Evolutionary conservation across 2,888 invertebrate species (phyloP).

Genomic region (Sminthurinus aureus): DNA sequence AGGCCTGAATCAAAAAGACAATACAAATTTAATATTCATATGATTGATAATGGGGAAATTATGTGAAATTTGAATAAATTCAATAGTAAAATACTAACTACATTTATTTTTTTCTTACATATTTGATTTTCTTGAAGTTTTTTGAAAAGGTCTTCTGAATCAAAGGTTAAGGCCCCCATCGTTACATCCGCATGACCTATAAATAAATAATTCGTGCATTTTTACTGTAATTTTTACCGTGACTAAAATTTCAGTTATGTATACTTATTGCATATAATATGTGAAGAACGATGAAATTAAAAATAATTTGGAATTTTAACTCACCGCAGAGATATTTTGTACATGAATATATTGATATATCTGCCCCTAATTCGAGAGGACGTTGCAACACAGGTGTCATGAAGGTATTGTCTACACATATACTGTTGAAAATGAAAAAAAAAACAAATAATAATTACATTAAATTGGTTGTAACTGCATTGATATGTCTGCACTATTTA

Average conservation of each 20-base stretch:
- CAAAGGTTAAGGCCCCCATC: conserved; percentile 69
- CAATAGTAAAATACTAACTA: background rate
- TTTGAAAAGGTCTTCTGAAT: conserved; percentile 64
- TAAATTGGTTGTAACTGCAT: too few relatives aligned
- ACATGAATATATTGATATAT: conserved; percentile 69
- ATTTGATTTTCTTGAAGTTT: conserved; percentile 66
- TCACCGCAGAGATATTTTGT: conserved; percentile 72
- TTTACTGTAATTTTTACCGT: too few relatives aligned
- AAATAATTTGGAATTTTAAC: background rate
- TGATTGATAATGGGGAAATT: background rate
- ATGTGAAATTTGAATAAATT: background rate
- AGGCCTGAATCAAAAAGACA: conserved; percentile 68
- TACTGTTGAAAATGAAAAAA: conserved; percentile 29
- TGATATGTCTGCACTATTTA: too few relatives aligned
- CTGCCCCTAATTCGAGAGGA: conserved; percentile 69
- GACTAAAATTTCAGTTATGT: too few relatives aligned
- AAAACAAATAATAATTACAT: too few relatives aligned
- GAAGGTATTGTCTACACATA: conserved; percentile 69
- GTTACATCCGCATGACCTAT: conserved; percentile 67
- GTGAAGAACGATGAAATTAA: too few relatives aligned
- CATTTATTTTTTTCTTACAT: conserved; percentile 61
- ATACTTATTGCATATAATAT: too few relatives aligned
- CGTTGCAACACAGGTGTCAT: conserved; percentile 62
- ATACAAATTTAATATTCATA: background rate
- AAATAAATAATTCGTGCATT: background rate